These are phyloP conservation scores for Netelia virgata DNA, from an alignment of 2,888 invertebrate species.

Conservation along the genomic window DNA sequence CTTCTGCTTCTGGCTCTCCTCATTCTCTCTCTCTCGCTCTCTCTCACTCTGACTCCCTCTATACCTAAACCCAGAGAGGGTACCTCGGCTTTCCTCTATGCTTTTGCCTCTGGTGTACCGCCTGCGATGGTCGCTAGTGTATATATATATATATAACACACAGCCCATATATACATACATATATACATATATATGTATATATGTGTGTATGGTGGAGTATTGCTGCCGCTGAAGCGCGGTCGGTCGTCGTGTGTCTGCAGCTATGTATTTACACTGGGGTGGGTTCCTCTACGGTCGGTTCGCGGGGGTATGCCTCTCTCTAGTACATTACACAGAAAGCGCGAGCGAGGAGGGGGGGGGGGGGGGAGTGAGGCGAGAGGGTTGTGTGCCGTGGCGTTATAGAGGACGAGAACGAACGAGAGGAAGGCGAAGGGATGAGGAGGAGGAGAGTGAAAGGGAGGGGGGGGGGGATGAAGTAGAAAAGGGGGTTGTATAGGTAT, in stretches of 20 bases:
- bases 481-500: slow-evolving; percentile 61
- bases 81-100: slow-evolving; percentile 19
- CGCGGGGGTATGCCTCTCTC: slow-evolving; percentile 69
- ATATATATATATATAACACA: not conserved
- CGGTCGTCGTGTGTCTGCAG: slow-evolving; percentile 74
- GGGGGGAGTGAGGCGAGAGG: slow-evolving; percentile 68
- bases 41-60: slow-evolving; percentile 18
- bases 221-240: slow-evolving; percentile 68
- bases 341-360: slow-evolving; percentile 70
- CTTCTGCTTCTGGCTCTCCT: slow-evolving; percentile 59
- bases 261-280: slow-evolving; percentile 81
- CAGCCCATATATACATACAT: not conserved
- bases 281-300: slow-evolving; percentile 72
- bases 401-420: slow-evolving; percentile 53
- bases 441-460: slow-evolving; percentile 10
- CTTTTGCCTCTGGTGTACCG: slow-evolving; percentile 39
- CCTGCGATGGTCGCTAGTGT: slow-evolving; percentile 19
- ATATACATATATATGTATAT: not conserved
- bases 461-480: slow-evolving; percentile 58
- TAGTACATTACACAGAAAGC: slow-evolving; percentile 75
- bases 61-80: slow-evolving; percentile 28
- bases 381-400: slow-evolving; percentile 66
- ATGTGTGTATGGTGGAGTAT: slow-evolving; percentile 7
- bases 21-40: slow-evolving; percentile 17
- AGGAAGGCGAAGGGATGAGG: not conserved